These are phyloP conservation scores for Polia nebulosa DNA, from an alignment of 2,888 invertebrate genomes.

Conservation along the genomic window DNA sequence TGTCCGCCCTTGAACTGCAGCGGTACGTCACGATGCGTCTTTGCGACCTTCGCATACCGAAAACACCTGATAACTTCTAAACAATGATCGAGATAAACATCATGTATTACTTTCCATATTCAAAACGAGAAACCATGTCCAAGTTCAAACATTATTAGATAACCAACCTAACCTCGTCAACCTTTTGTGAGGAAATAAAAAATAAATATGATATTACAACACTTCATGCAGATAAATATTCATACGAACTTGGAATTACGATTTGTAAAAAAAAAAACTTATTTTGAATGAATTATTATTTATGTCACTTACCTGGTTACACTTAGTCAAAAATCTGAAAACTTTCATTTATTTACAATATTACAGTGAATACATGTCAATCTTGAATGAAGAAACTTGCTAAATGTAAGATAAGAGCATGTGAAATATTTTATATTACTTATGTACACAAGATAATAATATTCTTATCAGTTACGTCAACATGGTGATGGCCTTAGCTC, in stretches of 20 bases:
- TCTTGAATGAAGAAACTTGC: conserved; percentile 71
- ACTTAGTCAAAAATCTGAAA: conserved; percentile 23
- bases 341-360: conserved; percentile 47
- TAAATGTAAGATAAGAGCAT: conserved; percentile 69
- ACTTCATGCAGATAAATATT: conserved; percentile 21
- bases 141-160: conserved; percentile 75
- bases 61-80: conserved; percentile 55
- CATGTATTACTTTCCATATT: conserved; percentile 19
- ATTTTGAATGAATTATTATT: background rate
- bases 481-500: conserved; percentile 78
- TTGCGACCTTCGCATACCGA: conserved; percentile 68
- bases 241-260: background rate
- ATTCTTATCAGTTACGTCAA: conserved; percentile 86
- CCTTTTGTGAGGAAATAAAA: conserved; percentile 67
- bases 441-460: conserved; percentile 81
- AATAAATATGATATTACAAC: conserved; percentile 33
- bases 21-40: conserved; percentile 74
- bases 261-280: background rate
- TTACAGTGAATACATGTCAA: conserved; percentile 62
- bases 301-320: conserved; percentile 51
- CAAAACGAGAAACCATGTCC: conserved; percentile 20
- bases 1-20: conserved; percentile 85
- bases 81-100: conserved; percentile 30
- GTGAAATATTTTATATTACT: conserved; percentile 72
- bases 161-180: conserved; percentile 84